Evolutionary conservation across 2,888 invertebrate species (phyloP).

Genomic region (Chaitophorus viminalis): DNA sequence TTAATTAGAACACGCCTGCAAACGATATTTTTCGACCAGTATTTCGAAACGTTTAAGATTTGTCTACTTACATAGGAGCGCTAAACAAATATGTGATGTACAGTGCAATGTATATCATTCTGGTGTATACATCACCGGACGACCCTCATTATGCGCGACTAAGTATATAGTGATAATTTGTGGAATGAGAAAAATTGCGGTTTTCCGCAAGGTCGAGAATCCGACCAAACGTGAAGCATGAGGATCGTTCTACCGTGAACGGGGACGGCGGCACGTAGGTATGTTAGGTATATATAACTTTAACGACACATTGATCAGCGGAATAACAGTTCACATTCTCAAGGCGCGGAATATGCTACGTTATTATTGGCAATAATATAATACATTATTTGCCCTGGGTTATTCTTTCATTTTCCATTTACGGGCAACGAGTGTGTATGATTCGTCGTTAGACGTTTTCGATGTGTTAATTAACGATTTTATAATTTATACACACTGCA

Average conservation of each 20-base stretch:
- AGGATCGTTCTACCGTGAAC: slow-evolving; percentile 8
- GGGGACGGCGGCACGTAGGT: neutral
- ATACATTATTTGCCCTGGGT: too few species aligned
- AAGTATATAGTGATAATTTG: neutral
- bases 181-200: slow-evolving; percentile 32
- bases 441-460: neutral
- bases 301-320: neutral
- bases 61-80: too few species aligned
- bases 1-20: neutral
- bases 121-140: neutral
- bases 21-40: neutral
- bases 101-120: neutral
- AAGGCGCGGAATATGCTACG: too few species aligned
- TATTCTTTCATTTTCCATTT: neutral
- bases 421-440: neutral
- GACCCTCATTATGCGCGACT: neutral
- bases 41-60: neutral
- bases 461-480: neutral
- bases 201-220: slow-evolving; percentile 49
- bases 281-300: neutral
- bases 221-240: slow-evolving; percentile 38
- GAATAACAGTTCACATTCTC: neutral
- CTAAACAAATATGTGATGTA: neutral
- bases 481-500: neutral
- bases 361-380: too few species aligned